These are phyloP conservation scores for Acrobeloides nanus DNA, from an alignment of 2,888 invertebrate genomes.

Conservation along the genomic window DNA sequence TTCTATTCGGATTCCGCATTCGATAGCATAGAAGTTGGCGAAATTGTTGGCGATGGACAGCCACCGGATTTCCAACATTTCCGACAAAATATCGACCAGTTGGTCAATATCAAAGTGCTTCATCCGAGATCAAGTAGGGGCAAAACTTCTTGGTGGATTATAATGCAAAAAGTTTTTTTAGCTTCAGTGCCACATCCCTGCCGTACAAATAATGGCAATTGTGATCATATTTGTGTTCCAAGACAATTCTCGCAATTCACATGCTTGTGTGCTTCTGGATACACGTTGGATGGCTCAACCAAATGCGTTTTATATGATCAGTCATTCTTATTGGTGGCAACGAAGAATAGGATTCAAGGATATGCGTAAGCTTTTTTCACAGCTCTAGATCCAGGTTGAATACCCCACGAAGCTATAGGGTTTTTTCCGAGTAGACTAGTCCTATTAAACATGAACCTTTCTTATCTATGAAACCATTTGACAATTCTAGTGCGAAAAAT, in stretches of 20 bases:
- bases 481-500: conserved; percentile 1
- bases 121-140: conserved; percentile 68
- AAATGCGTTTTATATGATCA: conserved; percentile 68
- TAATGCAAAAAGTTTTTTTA: conserved; percentile 16
- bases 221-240: conserved; percentile 88
- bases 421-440: too few species aligned
- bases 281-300: conserved; percentile 61
- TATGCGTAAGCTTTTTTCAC: conserved; percentile 60
- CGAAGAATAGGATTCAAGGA: conserved; percentile 77
- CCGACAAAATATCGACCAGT: conserved; percentile 65
- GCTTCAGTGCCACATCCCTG: conserved; percentile 67
- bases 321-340: conserved; percentile 79
- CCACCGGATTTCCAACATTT: conserved; percentile 62
- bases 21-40: conserved; percentile 60
- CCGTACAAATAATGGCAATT: conserved; percentile 76
- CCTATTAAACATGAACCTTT: too few species aligned
- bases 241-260: conserved; percentile 68
- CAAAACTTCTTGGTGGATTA: background rate
- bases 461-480: background rate
- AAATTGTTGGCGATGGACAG: conserved; percentile 39
- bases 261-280: conserved; percentile 82
- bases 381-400: background rate
- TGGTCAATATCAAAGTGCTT: conserved; percentile 78
- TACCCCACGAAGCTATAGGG: too few species aligned
- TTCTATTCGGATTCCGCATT: conserved; percentile 74